Conservation (phyloP, 2,888 invertebrate genomes). For the Ametastegia equiseti region DNA sequence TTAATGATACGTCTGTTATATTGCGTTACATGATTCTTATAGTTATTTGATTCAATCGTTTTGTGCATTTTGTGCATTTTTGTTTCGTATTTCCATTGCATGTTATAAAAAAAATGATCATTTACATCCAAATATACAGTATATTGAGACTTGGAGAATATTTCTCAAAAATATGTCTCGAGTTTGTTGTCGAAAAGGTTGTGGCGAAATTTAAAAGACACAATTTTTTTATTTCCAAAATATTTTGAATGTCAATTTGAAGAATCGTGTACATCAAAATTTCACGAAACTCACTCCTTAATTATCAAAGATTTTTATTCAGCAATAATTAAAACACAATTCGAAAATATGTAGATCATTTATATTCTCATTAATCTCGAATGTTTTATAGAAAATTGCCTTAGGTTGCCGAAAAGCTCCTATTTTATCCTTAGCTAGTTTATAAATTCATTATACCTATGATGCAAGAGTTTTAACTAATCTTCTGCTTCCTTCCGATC, state of each 20-base stretch:
- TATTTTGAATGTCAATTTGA: no score
- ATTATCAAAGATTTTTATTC: no score
- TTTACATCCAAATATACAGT: background rate
- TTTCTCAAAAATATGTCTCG: background rate
- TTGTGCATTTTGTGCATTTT: background rate
- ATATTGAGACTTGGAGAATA: background rate
- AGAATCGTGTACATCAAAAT: no score
- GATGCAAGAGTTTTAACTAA: background rate
- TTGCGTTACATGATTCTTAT: background rate
- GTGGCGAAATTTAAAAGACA: no score
- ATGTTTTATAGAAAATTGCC: background rate
- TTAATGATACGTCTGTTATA: background rate
- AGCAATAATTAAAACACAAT: no score
- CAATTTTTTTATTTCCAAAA: no score
- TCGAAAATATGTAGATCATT: no score
- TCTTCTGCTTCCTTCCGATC: conserved; percentile 66
- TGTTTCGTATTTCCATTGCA: background rate
- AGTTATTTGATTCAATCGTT: background rate
- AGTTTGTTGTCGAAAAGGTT: no score
- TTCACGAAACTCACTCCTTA: no score
- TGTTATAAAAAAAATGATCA: background rate
- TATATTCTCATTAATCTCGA: background rate
- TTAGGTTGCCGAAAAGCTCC: background rate
- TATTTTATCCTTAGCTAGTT: background rate
- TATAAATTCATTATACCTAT: background rate